Evolutionary conservation across 2,797 vertebrate species (phyloP), one percentile per base, ranked within the genome.

Genomic region (Hippopotamyrus pictus): DNA sequence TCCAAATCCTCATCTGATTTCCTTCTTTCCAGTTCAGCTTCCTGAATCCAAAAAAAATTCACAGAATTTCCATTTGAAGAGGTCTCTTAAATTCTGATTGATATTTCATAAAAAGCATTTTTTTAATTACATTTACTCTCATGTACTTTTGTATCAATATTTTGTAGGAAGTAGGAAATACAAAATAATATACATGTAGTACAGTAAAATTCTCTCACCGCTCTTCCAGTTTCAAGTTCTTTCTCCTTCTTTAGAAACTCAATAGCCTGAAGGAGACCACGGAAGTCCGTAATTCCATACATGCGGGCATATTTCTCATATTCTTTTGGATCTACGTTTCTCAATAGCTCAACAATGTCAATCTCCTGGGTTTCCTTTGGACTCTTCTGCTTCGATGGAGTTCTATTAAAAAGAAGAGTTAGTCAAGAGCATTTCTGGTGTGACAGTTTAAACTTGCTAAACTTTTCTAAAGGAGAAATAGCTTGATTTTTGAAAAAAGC

Each of bases 301-400:
- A 99, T 98, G 2, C 98, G 96, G 90, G 99, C 99, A 0, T 99
- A 99, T 93, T 99, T 99, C 94, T 99, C 99, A 85, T 99, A 99
- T 92, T 99, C 99, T 94, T 99, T 99, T 82, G 99, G 98, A 93
- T 99, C 98, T 76, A 99, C 98, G 3, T 99, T 99, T 96, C 98
- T 99, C 91, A 99, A 94, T 92, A 99, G 95, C 93, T 99, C 99
- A 90, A 99, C 95, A 82, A 99, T 99, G 94, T 99, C 97, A 84
- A 99, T 98, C 86, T 98, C 97, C 90, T 98, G 96, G 79, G 98
- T 97, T 93, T 98, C 97, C 88, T 97, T 96, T 41, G 96, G 95
- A 93, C 97, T 98, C 93, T 98, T 99, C 95, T 96, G 97, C 93
- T 98, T 98, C 0, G 96, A 96, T 46, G 98, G 98, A 37, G 97